phyloP scores from a whole-genome alignment of 2,113 vertebrate species.

The Myocastor coypus region DNA sequence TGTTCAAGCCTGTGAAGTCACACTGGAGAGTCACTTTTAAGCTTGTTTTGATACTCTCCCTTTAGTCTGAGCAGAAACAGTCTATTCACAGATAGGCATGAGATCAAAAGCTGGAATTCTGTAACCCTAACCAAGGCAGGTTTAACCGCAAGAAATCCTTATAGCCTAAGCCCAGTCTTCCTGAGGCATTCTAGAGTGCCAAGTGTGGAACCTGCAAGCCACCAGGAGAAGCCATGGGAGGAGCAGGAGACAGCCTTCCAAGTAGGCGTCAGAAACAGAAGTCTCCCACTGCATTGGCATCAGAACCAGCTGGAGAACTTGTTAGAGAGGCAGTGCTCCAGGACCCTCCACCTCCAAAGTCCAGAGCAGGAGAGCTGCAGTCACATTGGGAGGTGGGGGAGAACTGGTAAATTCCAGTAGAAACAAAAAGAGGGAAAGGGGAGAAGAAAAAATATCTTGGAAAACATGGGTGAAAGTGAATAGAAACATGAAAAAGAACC shows the following conservation, averaged over 20 bases:
- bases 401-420: neutral
- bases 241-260: conserved; percentile 17
- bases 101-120: conserved; percentile 26
- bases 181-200: neutral
- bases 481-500: neutral
- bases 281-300: conserved; percentile 28
- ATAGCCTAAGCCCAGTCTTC: neutral
- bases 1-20: conserved; percentile 1
- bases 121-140: neutral
- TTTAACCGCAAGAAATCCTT: neutral
- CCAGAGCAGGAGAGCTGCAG: conserved; percentile 26
- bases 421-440: conserved; percentile 1
- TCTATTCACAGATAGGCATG: conserved; percentile 6
- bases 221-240: conserved; percentile 16
- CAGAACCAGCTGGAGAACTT: conserved; percentile 40
- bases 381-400: neutral
- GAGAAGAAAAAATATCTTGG: neutral
- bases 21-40: conserved; percentile 35
- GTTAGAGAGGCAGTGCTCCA: neutral
- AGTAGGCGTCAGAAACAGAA: conserved; percentile 6
- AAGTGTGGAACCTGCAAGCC: neutral
- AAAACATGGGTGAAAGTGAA: neutral
- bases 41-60: conserved; percentile 32
- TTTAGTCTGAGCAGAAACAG: conserved; percentile 37
- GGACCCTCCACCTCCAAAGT: neutral